A percentile compares a stretch with the other conserved stretches of the same genome.
Evolutionary conservation across 1,140 invertebrate genomes (phyloP).

Genomic region (Drosophila parvula): DNA sequence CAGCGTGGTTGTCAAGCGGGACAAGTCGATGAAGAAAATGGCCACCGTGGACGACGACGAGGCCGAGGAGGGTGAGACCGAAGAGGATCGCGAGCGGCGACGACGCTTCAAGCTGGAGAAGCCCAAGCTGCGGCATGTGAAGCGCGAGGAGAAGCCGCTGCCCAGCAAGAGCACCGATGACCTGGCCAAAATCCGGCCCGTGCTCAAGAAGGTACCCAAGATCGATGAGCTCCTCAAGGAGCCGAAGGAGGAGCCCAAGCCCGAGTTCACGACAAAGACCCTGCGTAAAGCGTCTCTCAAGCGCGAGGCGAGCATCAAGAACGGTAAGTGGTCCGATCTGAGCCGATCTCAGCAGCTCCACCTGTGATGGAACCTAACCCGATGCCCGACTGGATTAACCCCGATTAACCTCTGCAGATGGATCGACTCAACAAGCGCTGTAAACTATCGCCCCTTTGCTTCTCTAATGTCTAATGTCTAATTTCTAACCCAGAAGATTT

Average conservation of each 20-base stretch:
- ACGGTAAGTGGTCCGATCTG: slow-evolving; percentile 68
- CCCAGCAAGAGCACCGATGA: slow-evolving; percentile 80
- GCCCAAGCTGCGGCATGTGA: slow-evolving; percentile 78
- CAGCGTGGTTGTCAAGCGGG: slow-evolving; percentile 76
- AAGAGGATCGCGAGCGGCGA: slow-evolving; percentile 74
- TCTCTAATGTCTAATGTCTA: slow-evolving; percentile 64
- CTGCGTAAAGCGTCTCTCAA: slow-evolving; percentile 80
- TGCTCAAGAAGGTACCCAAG: slow-evolving; percentile 79
- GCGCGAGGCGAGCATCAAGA: slow-evolving; percentile 76
- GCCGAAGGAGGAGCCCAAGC: slow-evolving; percentile 82
- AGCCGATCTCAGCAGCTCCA: slow-evolving; percentile 22
- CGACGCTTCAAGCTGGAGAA: slow-evolving; percentile 80
- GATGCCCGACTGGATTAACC: slow-evolving; percentile 52
- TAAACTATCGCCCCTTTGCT: slow-evolving; percentile 63
- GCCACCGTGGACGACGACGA: slow-evolving; percentile 74
- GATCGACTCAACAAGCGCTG: slow-evolving; percentile 65
- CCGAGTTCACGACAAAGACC: slow-evolving; percentile 82
- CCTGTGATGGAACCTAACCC: slow-evolving; percentile 48
- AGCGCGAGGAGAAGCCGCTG: slow-evolving; percentile 79
- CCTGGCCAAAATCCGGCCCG: slow-evolving; percentile 76
- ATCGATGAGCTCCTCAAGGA: slow-evolving; percentile 82
- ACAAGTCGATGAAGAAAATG: slow-evolving; percentile 79
- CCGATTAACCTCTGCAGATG: slow-evolving; percentile 74
- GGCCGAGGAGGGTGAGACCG: slow-evolving; percentile 77
- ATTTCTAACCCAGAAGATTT: slow-evolving; percentile 31